Base-by-base conservation (phyloP, 1,140 invertebrate genomes). In the Manduca sexta region DNA sequence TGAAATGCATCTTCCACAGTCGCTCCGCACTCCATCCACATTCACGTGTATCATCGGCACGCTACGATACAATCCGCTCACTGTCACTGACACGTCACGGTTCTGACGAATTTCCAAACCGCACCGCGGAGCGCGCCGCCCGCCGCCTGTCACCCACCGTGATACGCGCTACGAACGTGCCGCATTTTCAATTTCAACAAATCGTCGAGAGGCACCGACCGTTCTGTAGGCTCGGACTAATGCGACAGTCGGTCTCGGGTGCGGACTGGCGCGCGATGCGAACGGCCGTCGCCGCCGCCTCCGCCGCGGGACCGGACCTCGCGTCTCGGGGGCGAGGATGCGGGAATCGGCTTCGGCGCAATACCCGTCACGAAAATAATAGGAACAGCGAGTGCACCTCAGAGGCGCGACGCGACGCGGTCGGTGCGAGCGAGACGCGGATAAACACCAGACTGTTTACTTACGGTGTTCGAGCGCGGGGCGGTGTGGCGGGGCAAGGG, bases 381-480 rank as follows among this genome's bases (percentile, higher is more conserved):
- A 83, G 81, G 81, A 84, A 78, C 78, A 73, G 69, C 68, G 79
- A 84, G 79, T 84, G 81, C 81, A 84, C 79, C 81, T 83, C 81
- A 73, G 75, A 83, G 76, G 77, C 78, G 75, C 76, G 73, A 77
- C 78, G 72, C 77, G 76, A 74, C 78, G 75, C 75, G 74, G 71
- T 77, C 80, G 81, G 81, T 84, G 81, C 64, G 81, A 84, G 78
- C 78, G 81, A 84, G 81, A 84, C 81, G 81, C 78, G 81, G 77
- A 84, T 84, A 84, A 84, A 84, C 81, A 82, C 78, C 78, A 84
- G 81, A 84, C 81, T 84, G 81, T 84, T 84, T 84, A 84, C 81
- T 84, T 84, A 83, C 81, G 81, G 78, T 75, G 81, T 72, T 79
- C 69, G 72, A 76, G 75, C 69, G 72, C 74, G 71, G 78, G 67